phyloP scores from a whole-genome alignment of 2,888 invertebrate species.

The Drymonia ruficornis region DNA sequence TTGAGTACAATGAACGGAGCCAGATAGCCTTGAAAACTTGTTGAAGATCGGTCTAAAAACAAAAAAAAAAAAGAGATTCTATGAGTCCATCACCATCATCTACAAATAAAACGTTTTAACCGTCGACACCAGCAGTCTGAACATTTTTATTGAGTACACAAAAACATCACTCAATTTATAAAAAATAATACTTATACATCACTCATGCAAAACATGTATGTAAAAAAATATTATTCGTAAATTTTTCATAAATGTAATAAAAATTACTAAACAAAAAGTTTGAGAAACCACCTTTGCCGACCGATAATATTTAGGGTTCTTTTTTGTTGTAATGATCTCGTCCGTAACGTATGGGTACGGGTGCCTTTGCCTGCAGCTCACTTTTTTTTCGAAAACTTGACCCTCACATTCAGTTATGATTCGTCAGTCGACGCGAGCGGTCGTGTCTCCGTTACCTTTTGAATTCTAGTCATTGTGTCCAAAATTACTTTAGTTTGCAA shows the following conservation, averaged over 20 bases:
- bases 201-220: too few species aligned
- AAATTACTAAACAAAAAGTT: slow-evolving; percentile 43
- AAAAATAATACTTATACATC: too few species aligned
- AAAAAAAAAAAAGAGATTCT: slow-evolving; percentile 41
- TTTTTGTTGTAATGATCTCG: slow-evolving; percentile 83
- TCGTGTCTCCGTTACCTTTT: slow-evolving; percentile 66
- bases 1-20: slow-evolving; percentile 76
- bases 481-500: slow-evolving; percentile 59
- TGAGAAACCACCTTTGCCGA: slow-evolving; percentile 63
- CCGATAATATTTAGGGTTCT: slow-evolving; percentile 81
- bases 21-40: slow-evolving; percentile 73
- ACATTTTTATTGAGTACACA: not conserved
- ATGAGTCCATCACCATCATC: too few species aligned
- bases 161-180: not conserved
- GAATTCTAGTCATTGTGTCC: slow-evolving; percentile 82
- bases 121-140: not conserved
- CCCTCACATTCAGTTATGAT: slow-evolving; percentile 78
- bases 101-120: not conserved
- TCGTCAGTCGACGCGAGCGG: slow-evolving; percentile 76
- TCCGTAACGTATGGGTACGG: slow-evolving; percentile 82
- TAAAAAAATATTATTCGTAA: not conserved
- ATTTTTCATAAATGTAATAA: not conserved
- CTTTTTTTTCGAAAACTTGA: slow-evolving; percentile 75
- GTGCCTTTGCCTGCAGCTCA: slow-evolving; percentile 65
- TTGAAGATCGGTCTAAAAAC: slow-evolving; percentile 50